phyloP scores from a whole-genome alignment of 1,140 invertebrate species.

The Drosophila bipectinata region DNA sequence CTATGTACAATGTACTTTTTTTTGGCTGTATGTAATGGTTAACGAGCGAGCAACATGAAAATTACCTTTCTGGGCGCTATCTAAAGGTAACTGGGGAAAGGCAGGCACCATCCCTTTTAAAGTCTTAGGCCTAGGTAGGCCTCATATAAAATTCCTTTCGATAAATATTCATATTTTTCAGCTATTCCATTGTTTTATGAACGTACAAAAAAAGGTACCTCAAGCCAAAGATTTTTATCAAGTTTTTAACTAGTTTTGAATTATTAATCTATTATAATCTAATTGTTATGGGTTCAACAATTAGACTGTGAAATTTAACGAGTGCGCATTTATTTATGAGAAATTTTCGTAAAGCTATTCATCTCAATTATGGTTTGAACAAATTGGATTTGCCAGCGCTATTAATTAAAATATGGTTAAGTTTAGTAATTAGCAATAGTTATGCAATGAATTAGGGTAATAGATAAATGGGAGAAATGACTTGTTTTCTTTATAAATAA shows the following conservation, averaged over 20 bases:
- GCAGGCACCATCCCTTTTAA: not conserved
- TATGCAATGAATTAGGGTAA: conserved; percentile 1
- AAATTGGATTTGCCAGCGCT: not conserved
- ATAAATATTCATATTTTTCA: not conserved
- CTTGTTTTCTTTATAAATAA: not conserved
- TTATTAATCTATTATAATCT: not conserved
- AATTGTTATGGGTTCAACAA: conserved; percentile 8
- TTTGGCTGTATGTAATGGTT: conserved; percentile 15
- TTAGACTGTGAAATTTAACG: conserved; percentile 3
- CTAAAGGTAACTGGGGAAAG: conserved; percentile 1
- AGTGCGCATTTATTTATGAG: not conserved
- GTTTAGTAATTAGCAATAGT: conserved; percentile 2
- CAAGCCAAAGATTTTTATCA: not conserved
- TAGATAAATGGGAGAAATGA: not conserved
- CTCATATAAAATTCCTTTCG: not conserved
- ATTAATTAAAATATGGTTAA: conserved; percentile 4
- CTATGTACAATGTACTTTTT: conserved; percentile 58
- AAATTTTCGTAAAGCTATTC: conserved; percentile 1
- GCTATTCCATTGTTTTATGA: not conserved
- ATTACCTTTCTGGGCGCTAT: conserved; percentile 55
- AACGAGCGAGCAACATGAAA: conserved; percentile 51
- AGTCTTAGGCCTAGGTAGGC: not conserved
- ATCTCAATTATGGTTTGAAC: conserved; percentile 2
- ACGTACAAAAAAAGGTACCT: too few species aligned
- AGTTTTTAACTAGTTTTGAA: not conserved